Base-by-base conservation (phyloP, 2,888 invertebrate genomes). In the Cyclophora punctaria region DNA sequence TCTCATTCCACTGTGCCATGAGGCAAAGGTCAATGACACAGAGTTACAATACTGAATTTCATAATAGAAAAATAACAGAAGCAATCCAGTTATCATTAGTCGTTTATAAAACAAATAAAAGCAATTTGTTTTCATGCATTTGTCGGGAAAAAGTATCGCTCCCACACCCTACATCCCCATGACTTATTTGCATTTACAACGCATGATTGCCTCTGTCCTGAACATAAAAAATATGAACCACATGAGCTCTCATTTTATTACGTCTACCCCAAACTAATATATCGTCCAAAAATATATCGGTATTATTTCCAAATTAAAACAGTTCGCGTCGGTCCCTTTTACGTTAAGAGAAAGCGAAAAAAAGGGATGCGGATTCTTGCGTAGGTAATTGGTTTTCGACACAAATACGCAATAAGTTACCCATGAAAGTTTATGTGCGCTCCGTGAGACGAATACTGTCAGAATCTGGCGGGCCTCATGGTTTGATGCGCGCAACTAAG, bases 361-460 rank as follows among this genome's bases (percentile, higher is more conserved):
- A 65, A 73, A 64, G 62, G 67, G 67, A 69, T 64, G 59, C 66
- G 60, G 64, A 72, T 69, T 70, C 67, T 66, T 58, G 59, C 64
- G 70, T 69, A 64, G 68, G 66, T 79, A 79, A 79, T 79, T 79
- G 79, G 73, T 77, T 79, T 75, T 75, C 77, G 71, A 76, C 74
- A 78, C 78, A 78, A 77, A 78, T 78, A 76, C 72, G 73, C 72
- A 71, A 75, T 79, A 78, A 76, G 71, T 77, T 76, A 74, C 69
- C 75, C 78, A 73, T 77, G 77, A 75, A 77, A 74, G 63, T 78
- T 79, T 79, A 78, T 76, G 76, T 56, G 63, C 48, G 59, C 46
- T 64, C 53, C 78, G 77, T 78, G 78, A 72, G 64, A 59, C 49
- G 79, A 77, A 78, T 77, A 64, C 63, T 55, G 50, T 57, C 51